These are phyloP conservation scores for Synchiropus splendidus DNA, from an alignment of 2,113 vertebrate species.

Conservation along the genomic window DNA sequence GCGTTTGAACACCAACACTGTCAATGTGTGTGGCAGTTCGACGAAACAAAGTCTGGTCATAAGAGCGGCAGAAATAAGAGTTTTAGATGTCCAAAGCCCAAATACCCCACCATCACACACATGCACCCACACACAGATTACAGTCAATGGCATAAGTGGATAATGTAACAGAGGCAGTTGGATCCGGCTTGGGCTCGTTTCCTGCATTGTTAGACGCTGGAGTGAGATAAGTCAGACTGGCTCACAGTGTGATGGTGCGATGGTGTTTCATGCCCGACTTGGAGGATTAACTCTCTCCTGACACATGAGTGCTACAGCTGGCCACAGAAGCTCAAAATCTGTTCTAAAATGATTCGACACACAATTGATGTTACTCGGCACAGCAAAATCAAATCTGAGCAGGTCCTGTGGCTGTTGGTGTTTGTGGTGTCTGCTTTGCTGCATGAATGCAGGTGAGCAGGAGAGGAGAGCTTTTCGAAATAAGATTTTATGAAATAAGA, in stretches of 20 bases:
- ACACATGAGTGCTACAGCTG: conserved; percentile 8
- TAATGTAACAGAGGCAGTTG: conserved; percentile 27
- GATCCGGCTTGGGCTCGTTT: conserved; percentile 33
- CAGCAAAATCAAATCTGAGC: no score
- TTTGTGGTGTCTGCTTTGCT: no score
- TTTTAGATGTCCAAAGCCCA: conserved; percentile 8
- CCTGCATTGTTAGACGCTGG: conserved; percentile 34
- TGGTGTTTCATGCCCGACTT: conserved; percentile 7
- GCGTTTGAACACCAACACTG: no score
- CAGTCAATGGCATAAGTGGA: conserved; percentile 20
- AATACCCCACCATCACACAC: conserved; percentile 5
- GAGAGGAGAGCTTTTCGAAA: no score
- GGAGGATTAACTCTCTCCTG: conserved; percentile 29
- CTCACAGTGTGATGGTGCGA: conserved; percentile 18
- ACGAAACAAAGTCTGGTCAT: conserved; percentile 12
- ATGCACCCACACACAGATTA: conserved; percentile 13
- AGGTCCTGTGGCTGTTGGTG: no score
- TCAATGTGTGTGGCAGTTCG: not conserved
- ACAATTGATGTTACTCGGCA: no score
- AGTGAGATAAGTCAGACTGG: conserved; percentile 28
- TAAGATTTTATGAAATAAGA: no score
- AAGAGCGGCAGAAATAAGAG: conserved; percentile 5
- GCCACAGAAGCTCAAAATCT: no score
- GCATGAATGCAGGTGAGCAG: no score
- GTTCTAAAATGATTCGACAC: no score